Conservation (phyloP, 2,888 invertebrate genomes). For the Bombylius major region DNA sequence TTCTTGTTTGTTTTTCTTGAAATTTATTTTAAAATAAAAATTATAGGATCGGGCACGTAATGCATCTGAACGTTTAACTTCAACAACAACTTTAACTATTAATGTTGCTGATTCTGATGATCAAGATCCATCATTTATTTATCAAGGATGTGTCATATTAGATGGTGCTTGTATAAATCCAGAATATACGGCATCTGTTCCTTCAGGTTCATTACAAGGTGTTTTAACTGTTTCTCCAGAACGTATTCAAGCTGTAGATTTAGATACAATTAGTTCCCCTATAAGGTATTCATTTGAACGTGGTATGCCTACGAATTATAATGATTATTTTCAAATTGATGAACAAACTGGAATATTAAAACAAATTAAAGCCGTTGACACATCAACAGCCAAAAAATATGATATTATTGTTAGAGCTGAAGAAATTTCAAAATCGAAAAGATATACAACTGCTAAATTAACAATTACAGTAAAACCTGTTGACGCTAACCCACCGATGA, state of each 20-base stretch:
- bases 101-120: constrained; percentile 82
- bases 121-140: constrained; percentile 81
- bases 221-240: constrained; percentile 73
- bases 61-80: constrained; percentile 59
- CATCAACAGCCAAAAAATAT: constrained; percentile 64
- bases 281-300: constrained; percentile 72
- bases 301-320: constrained; percentile 64
- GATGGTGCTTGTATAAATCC: constrained; percentile 81
- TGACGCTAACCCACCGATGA: constrained; percentile 73
- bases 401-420: constrained; percentile 76
- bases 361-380: constrained; percentile 69
- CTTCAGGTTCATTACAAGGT: constrained; percentile 64
- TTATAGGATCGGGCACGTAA: constrained; percentile 73
- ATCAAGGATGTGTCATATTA: constrained; percentile 68
- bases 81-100: constrained; percentile 74
- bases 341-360: constrained; percentile 65
- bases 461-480: constrained; percentile 72
- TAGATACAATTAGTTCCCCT: constrained; percentile 74
- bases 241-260: constrained; percentile 80
- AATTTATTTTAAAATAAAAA: background rate
- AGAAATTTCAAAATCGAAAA: constrained; percentile 62
- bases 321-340: constrained; percentile 73
- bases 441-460: constrained; percentile 73
- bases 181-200: constrained; percentile 70
- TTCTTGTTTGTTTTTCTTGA: too few relatives aligned